These are phyloP conservation scores for Solen grandis DNA, from an alignment of 1,140 invertebrate species.

Conservation along the genomic window DNA sequence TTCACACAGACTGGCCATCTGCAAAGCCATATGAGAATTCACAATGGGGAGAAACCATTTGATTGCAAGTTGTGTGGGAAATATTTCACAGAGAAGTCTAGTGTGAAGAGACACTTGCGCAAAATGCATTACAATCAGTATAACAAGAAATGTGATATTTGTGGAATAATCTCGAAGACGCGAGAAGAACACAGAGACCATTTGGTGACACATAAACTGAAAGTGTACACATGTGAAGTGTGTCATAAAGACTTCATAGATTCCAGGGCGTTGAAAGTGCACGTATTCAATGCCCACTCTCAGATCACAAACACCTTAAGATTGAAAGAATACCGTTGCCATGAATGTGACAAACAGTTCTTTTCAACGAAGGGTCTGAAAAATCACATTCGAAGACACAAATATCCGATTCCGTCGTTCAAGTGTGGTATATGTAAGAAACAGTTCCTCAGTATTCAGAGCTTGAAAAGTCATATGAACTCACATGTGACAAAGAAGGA, in stretches of 20 bases:
- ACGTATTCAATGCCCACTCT: constrained; percentile 51
- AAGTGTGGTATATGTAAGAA: constrained; percentile 52
- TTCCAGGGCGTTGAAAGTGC: constrained; percentile 44
- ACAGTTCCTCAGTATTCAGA: constrained; percentile 27
- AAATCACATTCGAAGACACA: constrained; percentile 42
- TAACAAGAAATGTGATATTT: constrained; percentile 52
- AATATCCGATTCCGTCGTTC: constrained; percentile 20
- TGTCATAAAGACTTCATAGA: constrained; percentile 52
- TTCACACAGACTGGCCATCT: constrained; percentile 95
- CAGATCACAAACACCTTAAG: constrained; percentile 36
- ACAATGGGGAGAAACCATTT: constrained; percentile 61
- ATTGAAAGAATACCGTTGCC: constrained; percentile 35
- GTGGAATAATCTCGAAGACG: constrained; percentile 49
- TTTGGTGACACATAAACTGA: constrained; percentile 34
- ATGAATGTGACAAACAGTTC: constrained; percentile 51
- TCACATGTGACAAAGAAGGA: constrained; percentile 38
- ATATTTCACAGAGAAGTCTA: constrained; percentile 78
- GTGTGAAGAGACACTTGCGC: constrained; percentile 49
- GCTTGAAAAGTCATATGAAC: constrained; percentile 39
- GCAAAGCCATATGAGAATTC: constrained; percentile 91
- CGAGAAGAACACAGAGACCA: constrained; percentile 48
- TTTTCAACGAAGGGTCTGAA: constrained; percentile 53
- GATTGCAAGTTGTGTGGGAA: constrained; percentile 89
- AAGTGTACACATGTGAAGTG: constrained; percentile 51
- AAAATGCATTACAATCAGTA: constrained; percentile 57